Conservation (phyloP, 2,888 invertebrate species). For the Rhingia campestris region DNA sequence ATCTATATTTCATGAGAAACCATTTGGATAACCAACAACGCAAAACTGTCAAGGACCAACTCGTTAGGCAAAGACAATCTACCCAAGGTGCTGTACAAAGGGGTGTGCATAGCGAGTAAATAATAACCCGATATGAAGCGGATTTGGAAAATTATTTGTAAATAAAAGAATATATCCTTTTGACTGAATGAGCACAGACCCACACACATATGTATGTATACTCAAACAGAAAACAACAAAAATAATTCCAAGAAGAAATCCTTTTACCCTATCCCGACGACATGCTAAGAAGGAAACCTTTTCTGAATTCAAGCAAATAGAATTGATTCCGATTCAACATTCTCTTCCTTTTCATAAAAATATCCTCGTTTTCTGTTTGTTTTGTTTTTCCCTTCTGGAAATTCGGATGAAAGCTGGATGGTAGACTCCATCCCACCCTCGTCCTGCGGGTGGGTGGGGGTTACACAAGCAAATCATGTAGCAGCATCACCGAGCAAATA, state of each 20-base stretch:
- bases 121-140: slow-evolving; percentile 76
- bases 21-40: slow-evolving; percentile 24
- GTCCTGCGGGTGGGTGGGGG: neutral
- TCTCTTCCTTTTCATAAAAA: slow-evolving; percentile 52
- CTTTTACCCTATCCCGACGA: neutral
- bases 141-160: slow-evolving; percentile 80
- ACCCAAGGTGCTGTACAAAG: neutral
- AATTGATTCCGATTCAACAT: slow-evolving; percentile 71
- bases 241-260: neutral
- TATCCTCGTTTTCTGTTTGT: slow-evolving; percentile 38
- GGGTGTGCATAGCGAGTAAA: slow-evolving; percentile 30
- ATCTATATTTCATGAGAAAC: slow-evolving; percentile 44
- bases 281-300: slow-evolving; percentile 33
- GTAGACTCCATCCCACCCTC: neutral
- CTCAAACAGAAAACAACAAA: neutral
- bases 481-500: slow-evolving; percentile 53
- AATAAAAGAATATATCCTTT: slow-evolving; percentile 78
- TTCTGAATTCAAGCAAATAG: slow-evolving; percentile 62
- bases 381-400: slow-evolving; percentile 30
- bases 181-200: slow-evolving; percentile 38
- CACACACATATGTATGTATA: neutral
- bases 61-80: slow-evolving; percentile 45
- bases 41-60: slow-evolving; percentile 44
- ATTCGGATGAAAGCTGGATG: slow-evolving; percentile 10
- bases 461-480: slow-evolving; percentile 42